These are phyloP conservation scores for Encarsia formosa DNA, from an alignment of 2,888 invertebrate species.

Conservation along the genomic window DNA sequence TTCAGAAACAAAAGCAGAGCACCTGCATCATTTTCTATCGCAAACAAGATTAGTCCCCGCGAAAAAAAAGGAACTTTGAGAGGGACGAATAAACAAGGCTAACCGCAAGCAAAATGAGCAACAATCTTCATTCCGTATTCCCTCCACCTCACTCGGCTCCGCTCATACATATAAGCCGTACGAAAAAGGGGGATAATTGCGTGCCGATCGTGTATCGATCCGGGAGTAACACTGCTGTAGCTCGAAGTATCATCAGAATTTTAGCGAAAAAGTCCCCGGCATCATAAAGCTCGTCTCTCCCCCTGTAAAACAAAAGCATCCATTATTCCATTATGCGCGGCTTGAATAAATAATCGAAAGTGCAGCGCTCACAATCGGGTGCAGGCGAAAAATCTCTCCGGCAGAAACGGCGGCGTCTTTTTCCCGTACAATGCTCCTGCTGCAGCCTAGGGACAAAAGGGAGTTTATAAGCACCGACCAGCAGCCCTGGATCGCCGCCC, in stretches of 20 bases:
- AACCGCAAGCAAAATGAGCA: neutral
- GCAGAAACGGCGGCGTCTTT: too few species aligned
- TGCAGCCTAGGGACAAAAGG: too few species aligned
- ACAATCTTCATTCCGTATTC: too few species aligned
- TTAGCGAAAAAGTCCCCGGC: neutral
- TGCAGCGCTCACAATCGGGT: constrained; percentile 15
- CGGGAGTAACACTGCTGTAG: neutral
- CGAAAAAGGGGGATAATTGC: neutral
- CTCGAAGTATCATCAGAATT: too few species aligned
- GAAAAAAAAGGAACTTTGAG: neutral
- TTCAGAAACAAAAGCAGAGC: neutral
- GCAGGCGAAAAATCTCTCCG: neutral
- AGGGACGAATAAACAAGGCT: neutral
- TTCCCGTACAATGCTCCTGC: too few species aligned
- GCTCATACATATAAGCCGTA: neutral
- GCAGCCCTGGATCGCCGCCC: too few species aligned
- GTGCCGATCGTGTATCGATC: neutral
- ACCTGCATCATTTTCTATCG: constrained; percentile 15
- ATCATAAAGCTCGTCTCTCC: neutral
- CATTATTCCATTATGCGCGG: constrained; percentile 23
- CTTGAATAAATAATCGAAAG: constrained; percentile 22
- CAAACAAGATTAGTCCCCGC: constrained; percentile 9
- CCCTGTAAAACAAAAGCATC: constrained; percentile 14
- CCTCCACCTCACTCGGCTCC: neutral
- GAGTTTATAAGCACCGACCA: too few species aligned